A percentile compares a stretch with the other conserved stretches of the same genome.
These are phyloP conservation scores for Acyrthosiphon pisum DNA, from an alignment of 1,140 invertebrate genomes.

Conservation along the genomic window DNA sequence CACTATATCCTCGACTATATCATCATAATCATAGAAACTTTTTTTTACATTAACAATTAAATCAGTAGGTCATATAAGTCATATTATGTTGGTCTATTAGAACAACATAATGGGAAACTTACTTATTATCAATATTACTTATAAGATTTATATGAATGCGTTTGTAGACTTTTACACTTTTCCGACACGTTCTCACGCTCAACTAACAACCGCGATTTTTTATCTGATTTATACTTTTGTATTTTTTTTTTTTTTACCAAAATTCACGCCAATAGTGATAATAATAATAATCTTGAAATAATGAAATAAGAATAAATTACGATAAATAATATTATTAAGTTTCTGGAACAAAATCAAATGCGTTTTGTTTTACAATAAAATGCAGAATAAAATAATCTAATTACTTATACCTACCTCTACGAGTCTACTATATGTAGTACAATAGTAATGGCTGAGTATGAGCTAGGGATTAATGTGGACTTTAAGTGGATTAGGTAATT, in stretches of 20 bases:
- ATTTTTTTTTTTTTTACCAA: neutral
- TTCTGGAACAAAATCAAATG: neutral
- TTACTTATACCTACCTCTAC: neutral
- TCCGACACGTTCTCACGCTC: neutral
- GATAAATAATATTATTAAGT: neutral
- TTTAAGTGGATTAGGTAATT: neutral
- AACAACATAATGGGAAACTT: neutral
- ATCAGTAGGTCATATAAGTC: neutral
- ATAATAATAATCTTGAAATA: neutral
- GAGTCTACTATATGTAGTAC: neutral
- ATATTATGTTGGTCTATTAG: neutral
- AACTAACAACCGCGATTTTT: neutral
- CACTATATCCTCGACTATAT: neutral
- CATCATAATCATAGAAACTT: neutral
- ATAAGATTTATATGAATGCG: neutral
- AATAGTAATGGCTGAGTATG: neutral
- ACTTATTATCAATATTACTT: constrained; percentile 40
- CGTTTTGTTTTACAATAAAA: neutral
- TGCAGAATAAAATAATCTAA: neutral
- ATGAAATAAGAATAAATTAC: neutral
- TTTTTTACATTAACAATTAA: constrained; percentile 5
- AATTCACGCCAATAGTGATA: neutral
- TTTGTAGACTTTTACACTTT: neutral
- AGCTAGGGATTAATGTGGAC: neutral
- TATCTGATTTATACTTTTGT: neutral